A percentile compares a stretch with the other conserved stretches of the same genome.
Evolutionary conservation across 2,797 vertebrate species (phyloP).

Genomic region (Psittacula echo): DNA sequence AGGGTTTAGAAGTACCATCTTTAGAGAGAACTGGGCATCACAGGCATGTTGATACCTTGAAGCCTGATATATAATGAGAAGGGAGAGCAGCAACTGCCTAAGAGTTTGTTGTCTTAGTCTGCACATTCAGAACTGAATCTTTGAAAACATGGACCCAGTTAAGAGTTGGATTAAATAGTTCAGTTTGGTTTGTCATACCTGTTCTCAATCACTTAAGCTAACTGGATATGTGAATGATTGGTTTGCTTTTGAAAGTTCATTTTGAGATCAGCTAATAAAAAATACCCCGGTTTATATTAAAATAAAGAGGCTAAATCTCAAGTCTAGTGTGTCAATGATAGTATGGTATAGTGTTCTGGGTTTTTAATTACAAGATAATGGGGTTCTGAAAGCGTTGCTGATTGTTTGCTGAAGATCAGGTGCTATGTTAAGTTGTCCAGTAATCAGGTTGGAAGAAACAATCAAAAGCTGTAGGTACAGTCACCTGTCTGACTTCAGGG

Average conservation of each 20-base stretch:
- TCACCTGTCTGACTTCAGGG: neutral
- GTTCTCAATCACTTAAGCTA: neutral
- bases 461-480: neutral
- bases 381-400: neutral
- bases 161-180: neutral
- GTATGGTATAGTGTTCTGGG: neutral
- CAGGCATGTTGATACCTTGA: neutral
- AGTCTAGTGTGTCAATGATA: neutral
- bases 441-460: neutral
- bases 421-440: neutral
- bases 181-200: neutral
- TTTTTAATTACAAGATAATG: neutral
- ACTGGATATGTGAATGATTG: neutral
- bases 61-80: neutral
- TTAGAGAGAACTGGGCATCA: neutral
- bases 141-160: neutral
- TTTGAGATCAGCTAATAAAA: neutral
- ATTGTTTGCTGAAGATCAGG: neutral
- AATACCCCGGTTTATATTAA: neutral
- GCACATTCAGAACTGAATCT: neutral
- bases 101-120: neutral
- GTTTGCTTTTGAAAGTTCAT: neutral
- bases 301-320: neutral
- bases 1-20: neutral
- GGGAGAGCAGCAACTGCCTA: neutral